Evolutionary conservation across 2,113 vertebrate genomes (phyloP).

Genomic region (Phrynosoma platyrhinos): DNA sequence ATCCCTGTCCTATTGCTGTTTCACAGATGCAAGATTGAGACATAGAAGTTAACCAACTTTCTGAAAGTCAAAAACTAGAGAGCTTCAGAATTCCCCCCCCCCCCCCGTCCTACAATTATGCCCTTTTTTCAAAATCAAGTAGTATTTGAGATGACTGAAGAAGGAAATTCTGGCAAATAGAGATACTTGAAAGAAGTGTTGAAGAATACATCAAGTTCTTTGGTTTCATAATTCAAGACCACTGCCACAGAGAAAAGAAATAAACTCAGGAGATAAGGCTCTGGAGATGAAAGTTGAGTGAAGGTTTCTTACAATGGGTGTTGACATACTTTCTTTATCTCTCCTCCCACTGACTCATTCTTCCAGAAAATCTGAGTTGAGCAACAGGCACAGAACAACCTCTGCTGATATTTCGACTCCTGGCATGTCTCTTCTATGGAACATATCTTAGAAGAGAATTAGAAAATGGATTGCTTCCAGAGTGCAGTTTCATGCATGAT

Average conservation of each 20-base stretch:
- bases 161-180: conserved; percentile 6
- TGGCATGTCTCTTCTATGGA: background rate
- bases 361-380: background rate
- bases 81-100: background rate
- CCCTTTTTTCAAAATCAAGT: background rate
- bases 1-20: background rate
- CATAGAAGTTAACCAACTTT: background rate
- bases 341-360: conserved; percentile 31
- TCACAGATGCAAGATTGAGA: conserved; percentile 1
- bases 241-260: background rate
- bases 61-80: conserved; percentile 7
- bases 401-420: conserved; percentile 31
- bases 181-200: background rate
- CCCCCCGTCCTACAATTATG: background rate
- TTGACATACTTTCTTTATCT: conserved; percentile 40
- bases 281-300: conserved; percentile 36
- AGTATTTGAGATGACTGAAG: conserved; percentile 11
- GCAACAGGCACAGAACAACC: background rate
- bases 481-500: background rate
- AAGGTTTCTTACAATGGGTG: conserved; percentile 31
- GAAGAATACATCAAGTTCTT: conserved; percentile 36
- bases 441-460: background rate
- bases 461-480: background rate
- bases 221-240: conserved; percentile 42
- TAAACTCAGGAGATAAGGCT: background rate